Evolutionary conservation across 2,888 invertebrate genomes (phyloP), one percentile per base, ranked within the genome.

Genomic region (Neoaliturus tenellus): DNA sequence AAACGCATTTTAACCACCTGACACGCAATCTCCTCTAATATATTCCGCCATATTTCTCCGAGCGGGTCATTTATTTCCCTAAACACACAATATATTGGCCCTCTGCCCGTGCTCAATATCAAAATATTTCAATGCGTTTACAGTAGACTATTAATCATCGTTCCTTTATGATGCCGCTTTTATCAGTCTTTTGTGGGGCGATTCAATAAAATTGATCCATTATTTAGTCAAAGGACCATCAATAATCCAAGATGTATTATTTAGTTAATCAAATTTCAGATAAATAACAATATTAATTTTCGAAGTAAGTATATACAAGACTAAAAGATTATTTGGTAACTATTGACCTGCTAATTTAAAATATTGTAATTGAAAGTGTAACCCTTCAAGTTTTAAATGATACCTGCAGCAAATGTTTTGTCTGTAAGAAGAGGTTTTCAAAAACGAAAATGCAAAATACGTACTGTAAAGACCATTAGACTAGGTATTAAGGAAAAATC

Each of bases 121-220:
- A 62, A 62, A 62, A 62, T 62, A 62, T 62, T 62, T 62, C 62
- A 62, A 62, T 62, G 62, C 62, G 62, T 62, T 62, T 62, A 62
- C 14, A 62, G 1, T 12, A 31, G 62, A 58, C 62, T 62, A 62
- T 62, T 62, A 62, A 62, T 62, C 62, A 62, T 14, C 55, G 55
- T 55, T 31, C 62, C 25, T 55, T 55, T 55, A 55, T 55, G 55
- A 55, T 23, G 55, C 28, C 31, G 28, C 62, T 62, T 62, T 62
- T 62, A 62, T 62, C 62, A 62, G 62, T 31, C 62, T 62, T 55
- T 62, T 62, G 62, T 62, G 62, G 62, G n/a, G 23, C 5, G 55
- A 8, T 55, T 23, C 55, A 23, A 55, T 28, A 62, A 28, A 62
- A 62, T 62, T 28, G 28, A 62, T 62, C 62, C 62, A 62, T 62